Conservation (phyloP, 2,888 invertebrate genomes). For the Leptodirus hochenwartii region DNA sequence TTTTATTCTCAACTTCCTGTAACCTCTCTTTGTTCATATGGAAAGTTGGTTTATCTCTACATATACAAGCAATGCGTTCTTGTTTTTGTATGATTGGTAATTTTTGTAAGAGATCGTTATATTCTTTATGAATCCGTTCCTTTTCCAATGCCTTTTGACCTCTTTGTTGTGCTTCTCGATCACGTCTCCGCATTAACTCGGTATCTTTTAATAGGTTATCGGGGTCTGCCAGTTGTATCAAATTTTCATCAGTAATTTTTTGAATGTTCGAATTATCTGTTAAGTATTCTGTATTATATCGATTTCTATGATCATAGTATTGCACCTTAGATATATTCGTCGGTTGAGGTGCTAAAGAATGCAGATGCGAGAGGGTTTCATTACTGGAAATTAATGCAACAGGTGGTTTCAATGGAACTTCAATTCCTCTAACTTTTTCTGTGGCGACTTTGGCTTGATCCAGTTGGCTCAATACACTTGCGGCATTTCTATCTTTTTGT, state of each 20-base stretch:
- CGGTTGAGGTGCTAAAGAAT: no score
- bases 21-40: constrained; percentile 28
- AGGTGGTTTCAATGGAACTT: no score
- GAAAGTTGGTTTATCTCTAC: constrained; percentile 22
- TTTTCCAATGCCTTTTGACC: constrained; percentile 32
- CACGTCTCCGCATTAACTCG: constrained; percentile 19
- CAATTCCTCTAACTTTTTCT: no score
- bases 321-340: no score
- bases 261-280: constrained; percentile 21
- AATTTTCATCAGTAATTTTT: constrained; percentile 18
- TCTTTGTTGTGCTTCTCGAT: constrained; percentile 22
- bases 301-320: constrained; percentile 31
- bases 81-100: constrained; percentile 25
- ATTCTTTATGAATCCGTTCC: constrained; percentile 30
- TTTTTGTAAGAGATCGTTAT: constrained; percentile 29
- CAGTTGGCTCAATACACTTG: no score
- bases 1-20: constrained; percentile 25
- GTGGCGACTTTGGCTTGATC: no score
- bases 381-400: no score
- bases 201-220: constrained; percentile 16
- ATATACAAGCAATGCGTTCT: constrained; percentile 22
- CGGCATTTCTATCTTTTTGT: no score
- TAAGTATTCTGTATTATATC: constrained; percentile 24
- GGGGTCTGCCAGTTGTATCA: constrained; percentile 17
- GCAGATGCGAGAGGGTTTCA: no score